Evolutionary conservation across 2,888 invertebrate species (phyloP), one percentile per base, ranked within the genome.

Genomic region (Elmis aenea): DNA sequence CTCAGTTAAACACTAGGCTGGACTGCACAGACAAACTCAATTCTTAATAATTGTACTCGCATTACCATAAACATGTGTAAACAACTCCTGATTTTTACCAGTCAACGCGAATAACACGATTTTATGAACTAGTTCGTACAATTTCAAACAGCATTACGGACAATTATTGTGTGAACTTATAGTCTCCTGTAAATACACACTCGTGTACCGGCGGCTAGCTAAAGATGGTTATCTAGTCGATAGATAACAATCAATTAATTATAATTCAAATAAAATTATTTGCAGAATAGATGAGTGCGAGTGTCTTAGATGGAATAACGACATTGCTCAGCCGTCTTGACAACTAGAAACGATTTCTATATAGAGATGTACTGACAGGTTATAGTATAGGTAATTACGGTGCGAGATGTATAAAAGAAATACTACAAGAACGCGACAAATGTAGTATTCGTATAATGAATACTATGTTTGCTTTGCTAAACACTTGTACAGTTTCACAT

Each of bases 41-140:
- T 26, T 8, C 11, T 26, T 26, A 16, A n/a, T n/a, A n/a, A 26
- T 29, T 29, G 29, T 27, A 16, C 16, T n/a, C 11, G 13, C 16
- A 27, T 27, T 27, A 27, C 29, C 29, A 29, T 29, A 29, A 29
- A 29, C 29, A 29, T 18, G 21, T 29, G 29, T 29, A 29, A 29
- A 29, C 29, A 20, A 29, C 29, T 29, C 12, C 29, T 29, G 21
- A 16, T 10, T 29, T 29, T 29, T 29, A 13, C 20, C 21, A 10
- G 11, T n/a, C 13, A 29, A 12, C 29, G n/a, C 13, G 18, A 6
- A n/a, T 29, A 13, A 20, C 20, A 20, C 3, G 13, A 29, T 3
- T 20, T 18, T 29, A 20, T 29, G 29, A 20, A 18, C 21, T 13
- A 12, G 20, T 3, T 14, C 8, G 5, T 18, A 6, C 5, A 13